Evolutionary conservation across 1,140 invertebrate species (phyloP), one percentile per base, ranked within the genome.

Genomic region (Cataglyphis hispanica): DNA sequence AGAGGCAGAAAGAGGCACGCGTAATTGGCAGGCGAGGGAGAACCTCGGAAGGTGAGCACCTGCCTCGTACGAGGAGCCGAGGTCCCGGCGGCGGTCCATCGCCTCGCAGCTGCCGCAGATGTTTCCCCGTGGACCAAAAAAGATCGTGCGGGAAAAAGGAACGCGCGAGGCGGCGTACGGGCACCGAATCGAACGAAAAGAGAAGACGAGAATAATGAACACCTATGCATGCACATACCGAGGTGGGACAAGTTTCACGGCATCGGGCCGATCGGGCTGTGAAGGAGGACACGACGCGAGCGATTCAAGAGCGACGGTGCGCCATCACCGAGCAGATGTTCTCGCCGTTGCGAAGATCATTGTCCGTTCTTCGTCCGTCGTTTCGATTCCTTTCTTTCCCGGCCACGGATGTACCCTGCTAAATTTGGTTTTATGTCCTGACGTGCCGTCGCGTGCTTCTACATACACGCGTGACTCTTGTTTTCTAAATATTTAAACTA

Each of bases 41-140:
- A 87, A 84, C 53, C 86, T 83, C 84, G 70, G 63, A 90, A 87
- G 86, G 87, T 85, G 87, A 90, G 90, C 84, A 94, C 94, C 93
- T 94, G 93, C 93, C 91, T 92, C 69, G 91, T 86, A 84, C 83
- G 76, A 53, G 63, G 46, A 67, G 43, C 31, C 61, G 90, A 92
- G 87, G 87, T 90, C 86, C 89, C 87, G 90, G 76, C 89, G 92
- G 84, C 86, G 64, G 77, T 74, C 89, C 92, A 91, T 87, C 93
- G 92, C 91, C 89, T 94, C 89, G 92, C 94, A 95, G 94, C 94
- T 95, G 94, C 94, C 93, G 94, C 94, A 95, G 94, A 95, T 95
- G 94, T 95, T 95, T 92, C 78, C 53, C 67, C 90, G 74, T 93
- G 93, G 93, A 94, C 93, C 93, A 89, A 91, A 92, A 92, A 92